Conservation (phyloP, 2,113 vertebrate genomes). For the Coturnix japonica region DNA sequence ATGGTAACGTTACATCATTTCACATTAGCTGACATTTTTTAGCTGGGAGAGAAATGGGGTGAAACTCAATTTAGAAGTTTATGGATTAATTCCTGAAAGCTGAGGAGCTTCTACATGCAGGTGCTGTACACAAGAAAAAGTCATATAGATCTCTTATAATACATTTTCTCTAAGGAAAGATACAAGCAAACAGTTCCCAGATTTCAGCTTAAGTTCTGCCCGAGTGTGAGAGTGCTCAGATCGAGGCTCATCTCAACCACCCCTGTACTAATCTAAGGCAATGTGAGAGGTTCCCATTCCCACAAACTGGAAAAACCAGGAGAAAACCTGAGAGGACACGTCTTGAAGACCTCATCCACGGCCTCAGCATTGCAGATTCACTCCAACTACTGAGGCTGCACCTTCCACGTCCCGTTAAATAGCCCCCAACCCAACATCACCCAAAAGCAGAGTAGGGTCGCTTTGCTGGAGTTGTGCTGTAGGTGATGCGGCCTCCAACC, state of each 20-base stretch:
- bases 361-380: constrained; percentile 18
- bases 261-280: not conserved
- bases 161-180: not conserved
- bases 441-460: not conserved
- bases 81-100: not conserved
- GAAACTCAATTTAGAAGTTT: not conserved
- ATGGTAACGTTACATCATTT: not conserved
- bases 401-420: not conserved
- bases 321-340: not conserved
- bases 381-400: not conserved
- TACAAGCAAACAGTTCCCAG: not conserved
- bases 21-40: not conserved
- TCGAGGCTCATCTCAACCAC: not conserved
- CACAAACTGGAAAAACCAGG: not conserved
- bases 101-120: rapidly evolving
- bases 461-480: rapidly evolving
- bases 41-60: not conserved
- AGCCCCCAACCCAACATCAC: not conserved
- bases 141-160: not conserved
- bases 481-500: not conserved
- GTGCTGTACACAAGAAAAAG: not conserved
- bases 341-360: not conserved
- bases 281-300: not conserved
- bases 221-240: not conserved
- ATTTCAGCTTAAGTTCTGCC: not conserved